Conservation (phyloP, 2,888 invertebrate species). For the Eulithis testata region DNA sequence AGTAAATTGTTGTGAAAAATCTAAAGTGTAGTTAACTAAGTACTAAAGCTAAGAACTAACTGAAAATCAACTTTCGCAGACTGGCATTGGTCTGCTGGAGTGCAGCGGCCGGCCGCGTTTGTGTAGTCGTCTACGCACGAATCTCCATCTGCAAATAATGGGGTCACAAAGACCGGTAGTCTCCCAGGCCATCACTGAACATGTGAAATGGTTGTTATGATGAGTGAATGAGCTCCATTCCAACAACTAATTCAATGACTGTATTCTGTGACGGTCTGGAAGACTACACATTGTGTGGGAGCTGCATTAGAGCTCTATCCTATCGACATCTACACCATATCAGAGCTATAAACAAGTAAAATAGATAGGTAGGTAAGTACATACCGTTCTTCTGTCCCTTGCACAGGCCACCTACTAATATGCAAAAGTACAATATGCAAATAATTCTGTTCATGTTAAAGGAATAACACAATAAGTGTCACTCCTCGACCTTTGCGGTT, state of each 20-base stretch:
- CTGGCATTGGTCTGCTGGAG: constrained; percentile 47
- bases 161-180: too few species aligned
- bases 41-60: constrained; percentile 47
- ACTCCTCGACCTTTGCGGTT: not conserved
- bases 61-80: constrained; percentile 57
- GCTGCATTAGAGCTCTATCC: too few species aligned
- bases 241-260: too few species aligned
- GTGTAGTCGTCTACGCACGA: constrained; percentile 57
- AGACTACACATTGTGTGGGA: too few species aligned
- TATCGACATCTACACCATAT: too few species aligned
- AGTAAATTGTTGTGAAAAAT: too few species aligned
- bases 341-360: too few species aligned
- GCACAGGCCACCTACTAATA: constrained; percentile 12
- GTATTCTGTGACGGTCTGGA: too few species aligned
- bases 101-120: constrained; percentile 55
- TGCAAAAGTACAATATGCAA: constrained; percentile 2
- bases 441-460: constrained; percentile 6
- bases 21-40: too few species aligned
- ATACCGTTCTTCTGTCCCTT: constrained; percentile 27
- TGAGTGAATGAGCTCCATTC: too few species aligned
- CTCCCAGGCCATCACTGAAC: too few species aligned
- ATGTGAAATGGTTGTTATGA: too few species aligned
- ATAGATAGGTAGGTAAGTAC: not conserved
- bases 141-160: constrained; percentile 54
- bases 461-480: not conserved